A percentile compares a stretch with the other conserved stretches of the same genome.
Conservation (phyloP, 2,888 invertebrate species). For the Amphiduros pacificus region DNA sequence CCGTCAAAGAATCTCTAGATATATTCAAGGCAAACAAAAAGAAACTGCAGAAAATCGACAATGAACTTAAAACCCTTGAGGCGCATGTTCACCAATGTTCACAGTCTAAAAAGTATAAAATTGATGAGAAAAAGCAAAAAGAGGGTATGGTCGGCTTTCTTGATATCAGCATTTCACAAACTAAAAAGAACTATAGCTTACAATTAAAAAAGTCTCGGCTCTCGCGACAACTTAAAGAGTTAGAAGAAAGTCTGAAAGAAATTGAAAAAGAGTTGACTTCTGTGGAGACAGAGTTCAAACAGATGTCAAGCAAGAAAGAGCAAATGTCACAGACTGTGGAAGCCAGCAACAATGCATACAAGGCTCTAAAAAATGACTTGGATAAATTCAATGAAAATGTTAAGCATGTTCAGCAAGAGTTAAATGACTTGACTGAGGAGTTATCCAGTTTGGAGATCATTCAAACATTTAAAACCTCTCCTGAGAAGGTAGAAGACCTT, state of each 20-base stretch:
- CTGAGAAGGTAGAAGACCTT: conserved; percentile 54
- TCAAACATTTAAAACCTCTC: conserved; percentile 52
- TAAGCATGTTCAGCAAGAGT: conserved; percentile 46
- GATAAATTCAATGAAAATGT: conserved; percentile 46
- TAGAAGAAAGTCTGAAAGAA: conserved; percentile 44
- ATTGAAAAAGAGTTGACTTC: conserved; percentile 42
- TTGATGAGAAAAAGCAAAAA: conserved; percentile 48
- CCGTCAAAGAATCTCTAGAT: conserved; percentile 45
- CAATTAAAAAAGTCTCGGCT: conserved; percentile 50
- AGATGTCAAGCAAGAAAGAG: conserved; percentile 43
- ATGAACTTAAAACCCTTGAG: conserved; percentile 46
- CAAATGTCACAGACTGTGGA: conserved; percentile 42
- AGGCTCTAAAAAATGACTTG: conserved; percentile 42
- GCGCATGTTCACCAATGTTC: conserved; percentile 39
- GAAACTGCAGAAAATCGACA: conserved; percentile 44
- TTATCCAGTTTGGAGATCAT: conserved; percentile 51
- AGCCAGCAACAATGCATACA: conserved; percentile 41
- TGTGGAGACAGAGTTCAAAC: conserved; percentile 41
- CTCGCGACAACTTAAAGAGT: conserved; percentile 44
- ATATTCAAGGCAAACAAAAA: conserved; percentile 46
- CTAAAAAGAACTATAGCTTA: conserved; percentile 50
- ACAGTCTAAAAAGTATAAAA: conserved; percentile 39
- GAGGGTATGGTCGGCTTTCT: conserved; percentile 56
- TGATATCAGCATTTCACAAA: conserved; percentile 52
- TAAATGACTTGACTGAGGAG: conserved; percentile 43